phyloP scores from a whole-genome alignment of 2,797 vertebrate genomes.

The Myotis daubentonii region DNA sequence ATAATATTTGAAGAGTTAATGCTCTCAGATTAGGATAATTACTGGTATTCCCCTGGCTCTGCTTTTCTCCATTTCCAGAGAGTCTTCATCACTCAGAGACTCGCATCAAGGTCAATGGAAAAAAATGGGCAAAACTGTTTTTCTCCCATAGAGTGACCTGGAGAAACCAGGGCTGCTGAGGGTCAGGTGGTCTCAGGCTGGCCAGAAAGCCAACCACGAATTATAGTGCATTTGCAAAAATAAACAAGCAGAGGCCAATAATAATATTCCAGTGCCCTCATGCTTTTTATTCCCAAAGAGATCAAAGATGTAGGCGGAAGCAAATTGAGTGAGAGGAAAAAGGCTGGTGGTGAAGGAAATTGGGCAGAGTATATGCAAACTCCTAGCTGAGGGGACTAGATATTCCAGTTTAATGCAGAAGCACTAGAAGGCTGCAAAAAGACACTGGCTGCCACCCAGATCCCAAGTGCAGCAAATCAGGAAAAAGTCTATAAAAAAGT shows the following conservation, averaged over 20 bases:
- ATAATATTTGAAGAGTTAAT: conserved; percentile 61
- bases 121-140: background rate
- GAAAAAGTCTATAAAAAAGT: background rate
- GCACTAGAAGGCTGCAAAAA: background rate
- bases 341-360: background rate
- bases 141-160: background rate
- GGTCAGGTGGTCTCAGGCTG: conserved; percentile 19
- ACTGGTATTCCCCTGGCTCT: conserved; percentile 38
- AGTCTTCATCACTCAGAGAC: background rate
- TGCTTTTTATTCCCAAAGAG: conserved; percentile 9
- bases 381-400: background rate
- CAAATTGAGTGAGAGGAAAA: conserved; percentile 31
- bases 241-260: conserved; percentile 24
- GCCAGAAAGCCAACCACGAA: conserved; percentile 27
- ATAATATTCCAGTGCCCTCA: background rate
- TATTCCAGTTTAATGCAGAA: background rate
- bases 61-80: conserved; percentile 49
- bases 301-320: conserved; percentile 55
- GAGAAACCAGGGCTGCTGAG: background rate
- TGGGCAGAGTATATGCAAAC: background rate
- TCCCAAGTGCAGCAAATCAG: conserved; percentile 23
- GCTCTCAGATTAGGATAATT: conserved; percentile 57
- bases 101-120: background rate
- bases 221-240: conserved; percentile 30
- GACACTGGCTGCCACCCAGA: background rate